Percentiles rank a stretch among this genome's conserved stretches.
These are phyloP conservation scores for Melanostoma scalare DNA, from an alignment of 2,888 invertebrate species.

Conservation along the genomic window DNA sequence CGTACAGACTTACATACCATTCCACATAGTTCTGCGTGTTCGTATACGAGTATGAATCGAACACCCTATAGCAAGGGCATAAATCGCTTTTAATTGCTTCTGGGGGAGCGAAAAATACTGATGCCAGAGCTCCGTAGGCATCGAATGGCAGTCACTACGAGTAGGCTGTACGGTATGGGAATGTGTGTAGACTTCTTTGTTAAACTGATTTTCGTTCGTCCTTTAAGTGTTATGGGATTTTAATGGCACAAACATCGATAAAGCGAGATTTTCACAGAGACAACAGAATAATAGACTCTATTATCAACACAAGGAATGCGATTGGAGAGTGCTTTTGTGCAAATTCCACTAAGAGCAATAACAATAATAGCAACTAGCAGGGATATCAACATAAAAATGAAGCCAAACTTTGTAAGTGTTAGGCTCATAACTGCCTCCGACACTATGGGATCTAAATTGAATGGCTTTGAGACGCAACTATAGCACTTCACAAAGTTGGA, in stretches of 20 bases:
- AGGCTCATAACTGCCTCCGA: no score
- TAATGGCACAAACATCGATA: conserved; percentile 45
- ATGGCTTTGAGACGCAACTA: no score
- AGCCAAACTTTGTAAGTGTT: no score
- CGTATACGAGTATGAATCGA: neutral
- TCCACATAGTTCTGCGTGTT: conserved; percentile 18
- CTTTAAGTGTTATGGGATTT: conserved; percentile 52
- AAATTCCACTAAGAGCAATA: no score
- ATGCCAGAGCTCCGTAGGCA: conserved; percentile 27
- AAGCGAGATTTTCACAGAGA: conserved; percentile 39
- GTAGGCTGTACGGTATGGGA: conserved; percentile 18
- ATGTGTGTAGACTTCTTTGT: neutral
- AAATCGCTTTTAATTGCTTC: conserved; percentile 69
- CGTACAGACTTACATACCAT: conserved; percentile 7
- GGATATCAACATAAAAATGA: no score
- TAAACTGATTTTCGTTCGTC: conserved; percentile 16
- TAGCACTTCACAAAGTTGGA: no score
- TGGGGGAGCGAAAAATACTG: conserved; percentile 34
- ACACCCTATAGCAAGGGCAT: conserved; percentile 34
- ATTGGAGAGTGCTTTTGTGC: neutral
- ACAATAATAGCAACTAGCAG: no score
- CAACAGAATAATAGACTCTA: conserved; percentile 28
- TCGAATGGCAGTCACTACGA: conserved; percentile 43
- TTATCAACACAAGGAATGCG: conserved; percentile 32
- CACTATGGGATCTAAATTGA: no score